Evolutionary conservation across 2,113 vertebrate genomes (phyloP).

Genomic region (Thunnus maccoyii): DNA sequence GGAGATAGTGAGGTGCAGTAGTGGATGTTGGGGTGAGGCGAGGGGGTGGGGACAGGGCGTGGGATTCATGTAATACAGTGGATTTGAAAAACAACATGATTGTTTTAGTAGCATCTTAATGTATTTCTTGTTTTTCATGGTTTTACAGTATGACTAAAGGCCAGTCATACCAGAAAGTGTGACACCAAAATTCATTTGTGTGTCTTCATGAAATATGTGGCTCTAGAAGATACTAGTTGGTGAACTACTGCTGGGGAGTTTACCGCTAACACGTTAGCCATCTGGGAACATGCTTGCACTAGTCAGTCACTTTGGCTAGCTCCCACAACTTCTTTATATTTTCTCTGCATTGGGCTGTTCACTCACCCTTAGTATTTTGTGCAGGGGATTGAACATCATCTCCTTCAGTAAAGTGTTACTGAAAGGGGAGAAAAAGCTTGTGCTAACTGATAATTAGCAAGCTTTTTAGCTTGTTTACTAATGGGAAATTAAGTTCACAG

Average conservation of each 20-base stretch:
- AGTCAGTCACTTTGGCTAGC: background rate
- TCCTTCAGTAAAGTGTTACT: too few species aligned
- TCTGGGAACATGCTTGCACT: too few species aligned
- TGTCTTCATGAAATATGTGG: background rate
- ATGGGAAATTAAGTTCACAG: too few species aligned
- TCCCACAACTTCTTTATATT: background rate
- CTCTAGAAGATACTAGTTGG: background rate
- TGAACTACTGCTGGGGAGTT: too few species aligned
- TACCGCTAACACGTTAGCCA: too few species aligned
- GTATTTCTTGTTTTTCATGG: background rate
- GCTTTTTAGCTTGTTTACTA: too few species aligned
- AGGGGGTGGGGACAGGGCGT: conserved; percentile 7
- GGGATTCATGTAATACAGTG: background rate
- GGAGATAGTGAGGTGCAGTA: conserved; percentile 57
- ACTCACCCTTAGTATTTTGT: too few species aligned
- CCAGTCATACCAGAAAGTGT: background rate
- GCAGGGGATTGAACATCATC: too few species aligned
- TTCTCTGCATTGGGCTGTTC: background rate
- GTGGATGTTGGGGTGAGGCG: conserved; percentile 30
- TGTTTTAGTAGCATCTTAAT: background rate
- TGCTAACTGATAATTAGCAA: too few species aligned
- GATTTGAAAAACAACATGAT: conserved; percentile 23
- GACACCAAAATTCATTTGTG: background rate
- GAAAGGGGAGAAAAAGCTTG: too few species aligned
- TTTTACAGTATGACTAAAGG: background rate